Evolutionary conservation across 1,140 invertebrate genomes (phyloP).

Genomic region (Zaprionus inermis): DNA sequence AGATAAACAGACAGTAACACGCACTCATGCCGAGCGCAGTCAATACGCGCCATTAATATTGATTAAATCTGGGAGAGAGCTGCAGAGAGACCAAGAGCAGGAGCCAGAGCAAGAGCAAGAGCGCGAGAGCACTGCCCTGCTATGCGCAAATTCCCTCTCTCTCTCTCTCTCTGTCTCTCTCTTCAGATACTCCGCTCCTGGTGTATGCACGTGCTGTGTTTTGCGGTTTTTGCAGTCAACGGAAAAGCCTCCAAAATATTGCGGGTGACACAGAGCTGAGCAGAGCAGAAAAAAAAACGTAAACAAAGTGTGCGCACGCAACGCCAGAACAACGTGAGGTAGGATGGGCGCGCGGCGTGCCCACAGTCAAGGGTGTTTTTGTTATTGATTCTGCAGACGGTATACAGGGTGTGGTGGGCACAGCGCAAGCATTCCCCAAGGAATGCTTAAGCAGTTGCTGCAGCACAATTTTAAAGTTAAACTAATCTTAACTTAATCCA

Average conservation of each 20-base stretch:
- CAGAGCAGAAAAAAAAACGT: slow-evolving; percentile 63
- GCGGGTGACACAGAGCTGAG: slow-evolving; percentile 49
- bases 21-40: not conserved
- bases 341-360: slow-evolving; percentile 44
- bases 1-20: slow-evolving; percentile 44
- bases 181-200: slow-evolving; percentile 1
- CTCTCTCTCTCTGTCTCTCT: slow-evolving; percentile 4
- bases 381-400: slow-evolving; percentile 70
- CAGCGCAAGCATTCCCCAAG: not conserved
- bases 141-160: slow-evolving; percentile 41
- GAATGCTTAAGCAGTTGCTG: slow-evolving; percentile 6
- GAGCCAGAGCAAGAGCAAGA: not conserved
- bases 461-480: not conserved
- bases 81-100: slow-evolving; percentile 14
- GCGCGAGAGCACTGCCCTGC: not conserved
- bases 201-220: slow-evolving; percentile 67
- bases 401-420: slow-evolving; percentile 67
- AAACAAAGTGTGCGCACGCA: slow-evolving; percentile 80
- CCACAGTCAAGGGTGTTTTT: slow-evolving; percentile 58
- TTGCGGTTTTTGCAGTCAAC: slow-evolving; percentile 70
- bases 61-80: slow-evolving; percentile 61
- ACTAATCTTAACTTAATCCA: too few species aligned
- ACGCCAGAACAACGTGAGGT: slow-evolving; percentile 65
- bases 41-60: slow-evolving; percentile 53
- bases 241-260: slow-evolving; percentile 67